Conservation (phyloP, 2,113 vertebrate genomes). For the Tringa solitaria region DNA sequence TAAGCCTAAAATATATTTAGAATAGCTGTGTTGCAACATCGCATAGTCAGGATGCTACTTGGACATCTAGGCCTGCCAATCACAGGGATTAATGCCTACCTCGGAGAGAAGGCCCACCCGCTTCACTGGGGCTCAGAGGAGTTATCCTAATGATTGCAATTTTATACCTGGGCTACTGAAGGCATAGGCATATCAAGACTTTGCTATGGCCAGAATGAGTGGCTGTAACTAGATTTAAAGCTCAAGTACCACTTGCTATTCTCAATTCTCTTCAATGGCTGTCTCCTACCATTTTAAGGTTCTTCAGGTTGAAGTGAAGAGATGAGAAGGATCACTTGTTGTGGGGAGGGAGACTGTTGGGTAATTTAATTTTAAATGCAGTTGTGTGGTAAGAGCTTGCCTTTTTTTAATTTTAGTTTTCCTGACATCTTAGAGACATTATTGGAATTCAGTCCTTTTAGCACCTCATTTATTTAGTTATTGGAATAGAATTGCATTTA, state of each 20-base stretch:
- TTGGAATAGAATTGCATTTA: neutral
- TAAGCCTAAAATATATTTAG: neutral
- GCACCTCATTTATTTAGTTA: neutral
- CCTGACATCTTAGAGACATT: neutral
- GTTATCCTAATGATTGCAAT: neutral
- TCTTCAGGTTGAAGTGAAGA: neutral
- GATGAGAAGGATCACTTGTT: neutral
- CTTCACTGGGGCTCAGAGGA: neutral
- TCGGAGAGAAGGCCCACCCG: neutral
- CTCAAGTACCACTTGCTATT: neutral
- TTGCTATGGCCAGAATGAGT: neutral
- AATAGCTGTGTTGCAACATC: neutral
- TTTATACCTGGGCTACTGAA: neutral
- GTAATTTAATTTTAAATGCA: neutral
- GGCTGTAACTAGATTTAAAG: neutral
- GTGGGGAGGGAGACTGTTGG: neutral
- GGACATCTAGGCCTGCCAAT: fast-evolving
- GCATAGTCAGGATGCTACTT: neutral
- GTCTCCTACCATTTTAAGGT: neutral
- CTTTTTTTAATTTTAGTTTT: neutral
- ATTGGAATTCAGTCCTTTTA: neutral
- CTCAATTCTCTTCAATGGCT: neutral
- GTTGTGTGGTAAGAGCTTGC: neutral
- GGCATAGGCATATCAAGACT: neutral
- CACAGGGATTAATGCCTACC: neutral